These are phyloP conservation scores for Rhinella marina DNA, from an alignment of 2,797 vertebrate genomes.

Conservation along the genomic window DNA sequence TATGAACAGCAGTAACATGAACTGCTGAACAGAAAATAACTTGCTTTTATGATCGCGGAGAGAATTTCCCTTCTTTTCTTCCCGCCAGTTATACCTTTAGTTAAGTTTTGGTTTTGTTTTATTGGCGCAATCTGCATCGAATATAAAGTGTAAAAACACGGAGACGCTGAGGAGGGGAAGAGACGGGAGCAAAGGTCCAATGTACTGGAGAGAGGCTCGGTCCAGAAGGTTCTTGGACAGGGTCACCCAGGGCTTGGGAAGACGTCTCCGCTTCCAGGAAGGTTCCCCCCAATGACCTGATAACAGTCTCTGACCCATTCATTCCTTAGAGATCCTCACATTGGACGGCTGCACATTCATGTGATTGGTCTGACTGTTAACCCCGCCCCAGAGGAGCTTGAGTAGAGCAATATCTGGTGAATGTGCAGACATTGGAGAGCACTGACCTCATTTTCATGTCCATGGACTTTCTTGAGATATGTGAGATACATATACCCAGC, in stretches of 20 bases:
- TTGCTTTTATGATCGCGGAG: conserved; percentile 81
- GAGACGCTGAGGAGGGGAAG: not conserved
- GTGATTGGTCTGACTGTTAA: too few species aligned
- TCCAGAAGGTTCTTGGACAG: too few species aligned
- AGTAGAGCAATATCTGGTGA: not conserved
- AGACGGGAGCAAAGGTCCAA: not conserved
- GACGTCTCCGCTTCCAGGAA: too few species aligned
- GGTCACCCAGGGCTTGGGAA: too few species aligned
- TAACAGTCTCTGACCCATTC: not conserved
- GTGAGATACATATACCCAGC: too few species aligned
- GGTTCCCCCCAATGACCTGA: not conserved
- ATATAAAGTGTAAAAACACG: not conserved
- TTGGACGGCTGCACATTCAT: not conserved
- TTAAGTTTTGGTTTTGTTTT: conserved; percentile 77
- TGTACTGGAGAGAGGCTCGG: too few species aligned
- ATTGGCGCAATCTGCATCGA: conserved; percentile 66
- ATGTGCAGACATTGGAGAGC: not conserved
- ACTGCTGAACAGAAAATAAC: conserved; percentile 91
- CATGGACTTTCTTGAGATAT: too few species aligned
- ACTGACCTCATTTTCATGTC: not conserved
- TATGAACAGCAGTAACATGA: conserved; percentile 85
- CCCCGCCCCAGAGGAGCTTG: not conserved
- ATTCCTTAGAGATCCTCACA: too few species aligned
- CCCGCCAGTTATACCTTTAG: conserved; percentile 76
- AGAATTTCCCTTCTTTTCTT: conserved; percentile 73